Conservation (phyloP, 2,888 invertebrate genomes). For the Apomyelois bistriatella region DNA sequence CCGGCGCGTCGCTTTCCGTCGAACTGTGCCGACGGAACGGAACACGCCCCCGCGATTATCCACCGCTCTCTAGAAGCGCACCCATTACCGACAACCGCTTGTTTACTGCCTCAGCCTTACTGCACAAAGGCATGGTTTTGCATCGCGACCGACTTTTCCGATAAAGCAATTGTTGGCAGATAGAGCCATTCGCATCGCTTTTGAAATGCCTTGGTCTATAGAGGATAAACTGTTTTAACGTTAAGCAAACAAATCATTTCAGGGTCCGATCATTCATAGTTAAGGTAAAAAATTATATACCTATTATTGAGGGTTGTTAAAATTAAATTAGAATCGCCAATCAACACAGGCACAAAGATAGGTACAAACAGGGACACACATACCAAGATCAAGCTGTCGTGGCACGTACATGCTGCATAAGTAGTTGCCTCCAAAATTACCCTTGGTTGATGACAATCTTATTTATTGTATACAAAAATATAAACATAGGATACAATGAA, state of each 20-base stretch:
- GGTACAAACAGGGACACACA: background rate
- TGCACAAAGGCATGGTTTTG: constrained; percentile 5
- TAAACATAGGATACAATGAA: too few relatives aligned
- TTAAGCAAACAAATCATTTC: too few relatives aligned
- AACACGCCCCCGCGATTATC: constrained; percentile 29
- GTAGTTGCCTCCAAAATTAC: too few relatives aligned
- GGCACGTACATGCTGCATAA: too few relatives aligned
- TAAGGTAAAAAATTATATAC: too few relatives aligned
- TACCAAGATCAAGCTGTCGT: background rate
- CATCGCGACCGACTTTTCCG: background rate
- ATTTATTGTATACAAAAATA: too few relatives aligned
- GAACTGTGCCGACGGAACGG: constrained; percentile 21
- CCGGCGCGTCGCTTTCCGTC: constrained; percentile 39
- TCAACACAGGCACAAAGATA: background rate
- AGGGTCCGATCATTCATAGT: too few relatives aligned
- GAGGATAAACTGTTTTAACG: background rate
- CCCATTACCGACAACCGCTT: constrained; percentile 44
- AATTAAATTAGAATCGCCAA: too few relatives aligned
- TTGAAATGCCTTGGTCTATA: background rate
- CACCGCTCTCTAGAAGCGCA: constrained; percentile 45
- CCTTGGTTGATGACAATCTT: too few relatives aligned
- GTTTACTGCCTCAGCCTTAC: constrained; percentile 19
- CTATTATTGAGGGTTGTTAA: too few relatives aligned
- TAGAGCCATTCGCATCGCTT: background rate
- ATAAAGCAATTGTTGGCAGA: constrained; percentile 6